Evolutionary conservation across 2,888 invertebrate species (phyloP).

Genomic region (Chymomyza procnemis): DNA sequence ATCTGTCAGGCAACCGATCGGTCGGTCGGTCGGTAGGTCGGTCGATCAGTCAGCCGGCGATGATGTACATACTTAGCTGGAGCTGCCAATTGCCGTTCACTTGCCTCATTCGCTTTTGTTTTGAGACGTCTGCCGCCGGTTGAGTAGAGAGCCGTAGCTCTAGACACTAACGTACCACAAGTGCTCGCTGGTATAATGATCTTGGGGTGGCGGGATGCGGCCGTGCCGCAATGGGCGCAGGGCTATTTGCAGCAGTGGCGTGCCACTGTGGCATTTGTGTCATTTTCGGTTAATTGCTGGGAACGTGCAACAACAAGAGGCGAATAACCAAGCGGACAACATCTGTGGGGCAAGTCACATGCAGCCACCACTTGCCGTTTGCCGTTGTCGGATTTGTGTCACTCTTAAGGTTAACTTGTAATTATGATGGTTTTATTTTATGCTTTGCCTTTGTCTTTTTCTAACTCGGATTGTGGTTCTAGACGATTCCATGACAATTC

Average conservation of each 20-base stretch:
- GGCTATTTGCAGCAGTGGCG: slow-evolving; percentile 40
- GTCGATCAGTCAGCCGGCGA: not conserved
- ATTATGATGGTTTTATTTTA: slow-evolving; percentile 55
- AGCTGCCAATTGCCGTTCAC: slow-evolving; percentile 47
- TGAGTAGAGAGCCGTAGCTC: not conserved
- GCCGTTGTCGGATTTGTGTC: slow-evolving; percentile 64
- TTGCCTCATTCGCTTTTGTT: slow-evolving; percentile 42
- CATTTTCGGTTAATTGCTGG: slow-evolving; percentile 72
- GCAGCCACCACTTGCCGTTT: slow-evolving; percentile 10
- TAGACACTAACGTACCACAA: not conserved
- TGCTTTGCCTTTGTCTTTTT: slow-evolving; percentile 40
- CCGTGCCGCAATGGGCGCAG: slow-evolving; percentile 19
- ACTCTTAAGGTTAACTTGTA: slow-evolving; percentile 72
- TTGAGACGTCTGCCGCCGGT: not conserved
- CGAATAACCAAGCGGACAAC: not conserved
- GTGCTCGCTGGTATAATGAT: not conserved
- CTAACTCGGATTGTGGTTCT: slow-evolving; percentile 36
- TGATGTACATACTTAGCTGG: not conserved
- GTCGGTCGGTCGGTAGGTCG: not conserved
- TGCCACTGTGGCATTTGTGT: slow-evolving; percentile 71
- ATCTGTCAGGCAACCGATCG: too few species aligned
- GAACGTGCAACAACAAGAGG: slow-evolving; percentile 45
- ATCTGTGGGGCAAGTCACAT: slow-evolving; percentile 1
- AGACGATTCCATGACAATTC: not conserved
- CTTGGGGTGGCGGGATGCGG: not conserved